These are phyloP conservation scores for Ahaetulla prasina DNA, from an alignment of 2,113 vertebrate species.

Conservation along the genomic window DNA sequence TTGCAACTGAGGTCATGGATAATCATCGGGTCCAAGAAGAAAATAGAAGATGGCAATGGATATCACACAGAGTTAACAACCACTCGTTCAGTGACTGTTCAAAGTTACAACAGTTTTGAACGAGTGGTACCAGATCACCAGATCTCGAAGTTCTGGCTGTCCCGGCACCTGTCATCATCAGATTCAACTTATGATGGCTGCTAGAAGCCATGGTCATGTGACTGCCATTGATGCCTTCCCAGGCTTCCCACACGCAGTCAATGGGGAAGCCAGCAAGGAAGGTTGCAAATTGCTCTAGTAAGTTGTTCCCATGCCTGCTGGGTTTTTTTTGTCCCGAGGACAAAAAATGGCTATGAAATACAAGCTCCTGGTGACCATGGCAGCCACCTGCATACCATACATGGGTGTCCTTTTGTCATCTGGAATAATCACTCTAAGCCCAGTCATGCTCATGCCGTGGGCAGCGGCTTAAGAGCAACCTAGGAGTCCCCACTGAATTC, in stretches of 20 bases:
- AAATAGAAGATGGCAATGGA: background rate
- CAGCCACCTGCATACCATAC: background rate
- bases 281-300: background rate
- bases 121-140: background rate
- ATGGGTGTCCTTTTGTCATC: background rate
- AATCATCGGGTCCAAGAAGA: background rate
- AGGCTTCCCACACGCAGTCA: background rate
- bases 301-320: background rate
- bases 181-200: background rate
- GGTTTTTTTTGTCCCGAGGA: background rate
- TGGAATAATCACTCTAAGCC: background rate
- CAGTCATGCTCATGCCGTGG: fast-evolving
- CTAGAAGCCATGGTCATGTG: background rate
- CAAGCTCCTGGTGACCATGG: background rate
- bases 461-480: background rate
- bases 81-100: background rate
- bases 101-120: background rate
- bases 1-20: background rate
- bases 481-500: background rate
- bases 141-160: background rate
- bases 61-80: background rate
- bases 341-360: background rate
- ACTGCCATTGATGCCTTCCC: background rate
- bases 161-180: background rate
- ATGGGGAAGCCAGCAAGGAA: background rate